A percentile compares a stretch with the other conserved stretches of the same genome.
phyloP scores from a whole-genome alignment of 2,113 vertebrate genomes.

The Rhinoptilus africanus region DNA sequence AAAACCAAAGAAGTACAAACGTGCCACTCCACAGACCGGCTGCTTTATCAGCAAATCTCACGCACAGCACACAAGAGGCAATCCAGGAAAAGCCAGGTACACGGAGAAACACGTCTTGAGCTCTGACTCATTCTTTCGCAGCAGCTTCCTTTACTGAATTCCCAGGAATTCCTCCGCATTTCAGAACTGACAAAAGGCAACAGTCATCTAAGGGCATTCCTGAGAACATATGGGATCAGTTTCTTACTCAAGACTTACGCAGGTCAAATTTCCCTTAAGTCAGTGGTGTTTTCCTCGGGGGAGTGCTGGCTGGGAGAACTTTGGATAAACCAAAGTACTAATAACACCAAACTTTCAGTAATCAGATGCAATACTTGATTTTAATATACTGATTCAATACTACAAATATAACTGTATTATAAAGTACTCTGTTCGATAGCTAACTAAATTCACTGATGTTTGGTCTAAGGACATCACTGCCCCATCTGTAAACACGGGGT shows the following conservation, averaged over 20 bases:
- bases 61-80: not conserved
- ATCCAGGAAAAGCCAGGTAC: conserved; percentile 46
- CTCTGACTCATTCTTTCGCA: conserved; percentile 46
- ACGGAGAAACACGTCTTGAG: not conserved
- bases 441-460: not conserved
- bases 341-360: not conserved
- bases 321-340: not conserved
- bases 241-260: conserved; percentile 52
- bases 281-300: conserved; percentile 40
- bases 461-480: not conserved
- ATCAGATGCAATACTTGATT: not conserved
- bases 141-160: conserved; percentile 5
- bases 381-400: not conserved
- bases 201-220: conserved; percentile 47
- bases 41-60: not conserved
- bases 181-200: conserved; percentile 7
- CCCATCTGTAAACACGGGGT: not conserved
- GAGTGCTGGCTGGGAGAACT: not conserved
- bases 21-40: not conserved
- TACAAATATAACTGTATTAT: not conserved
- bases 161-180: conserved; percentile 14
- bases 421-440: not conserved
- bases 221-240: not conserved
- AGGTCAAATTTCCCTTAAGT: conserved; percentile 42
- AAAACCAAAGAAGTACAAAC: not conserved